phyloP scores from a whole-genome alignment of 1,140 invertebrate genomes.

The Apis cerana region DNA sequence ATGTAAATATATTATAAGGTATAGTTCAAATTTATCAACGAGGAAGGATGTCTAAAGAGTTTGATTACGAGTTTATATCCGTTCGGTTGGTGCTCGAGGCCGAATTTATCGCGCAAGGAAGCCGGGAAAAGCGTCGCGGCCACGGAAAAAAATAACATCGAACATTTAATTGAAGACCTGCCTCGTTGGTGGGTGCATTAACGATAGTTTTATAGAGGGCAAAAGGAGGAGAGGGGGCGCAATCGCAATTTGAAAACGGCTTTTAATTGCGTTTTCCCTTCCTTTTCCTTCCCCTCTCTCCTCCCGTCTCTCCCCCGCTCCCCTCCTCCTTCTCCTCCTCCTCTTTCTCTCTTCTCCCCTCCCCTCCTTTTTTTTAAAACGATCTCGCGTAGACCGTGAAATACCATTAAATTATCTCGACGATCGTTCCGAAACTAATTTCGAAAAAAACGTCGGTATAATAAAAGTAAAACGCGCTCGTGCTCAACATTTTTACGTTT shows the following conservation, averaged over 20 bases:
- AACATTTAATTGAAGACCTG: constrained; percentile 1
- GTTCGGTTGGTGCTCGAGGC: neutral
- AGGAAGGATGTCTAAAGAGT: constrained; percentile 22
- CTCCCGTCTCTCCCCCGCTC: neutral
- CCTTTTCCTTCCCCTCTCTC: neutral
- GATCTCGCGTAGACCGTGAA: constrained; percentile 11
- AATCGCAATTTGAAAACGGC: constrained; percentile 27
- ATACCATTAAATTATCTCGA: constrained; percentile 45
- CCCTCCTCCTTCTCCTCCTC: neutral
- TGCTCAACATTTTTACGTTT: constrained; percentile 37
- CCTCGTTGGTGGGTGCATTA: neutral
- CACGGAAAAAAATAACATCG: constrained; percentile 9
- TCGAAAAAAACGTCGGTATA: constrained; percentile 32
- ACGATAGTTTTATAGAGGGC: neutral
- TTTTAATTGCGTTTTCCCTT: constrained; percentile 29
- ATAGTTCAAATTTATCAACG: neutral
- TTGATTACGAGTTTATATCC: constrained; percentile 15
- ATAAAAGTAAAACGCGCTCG: constrained; percentile 40
- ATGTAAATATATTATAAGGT: neutral
- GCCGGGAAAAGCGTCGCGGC: neutral
- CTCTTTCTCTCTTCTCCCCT: no score
- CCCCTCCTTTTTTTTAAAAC: neutral
- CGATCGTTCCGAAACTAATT: constrained; percentile 41
- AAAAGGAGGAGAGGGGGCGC: neutral
- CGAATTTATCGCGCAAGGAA: neutral